phyloP scores from a whole-genome alignment of 2,113 vertebrate species.

The Mesitornis unicolor region DNA sequence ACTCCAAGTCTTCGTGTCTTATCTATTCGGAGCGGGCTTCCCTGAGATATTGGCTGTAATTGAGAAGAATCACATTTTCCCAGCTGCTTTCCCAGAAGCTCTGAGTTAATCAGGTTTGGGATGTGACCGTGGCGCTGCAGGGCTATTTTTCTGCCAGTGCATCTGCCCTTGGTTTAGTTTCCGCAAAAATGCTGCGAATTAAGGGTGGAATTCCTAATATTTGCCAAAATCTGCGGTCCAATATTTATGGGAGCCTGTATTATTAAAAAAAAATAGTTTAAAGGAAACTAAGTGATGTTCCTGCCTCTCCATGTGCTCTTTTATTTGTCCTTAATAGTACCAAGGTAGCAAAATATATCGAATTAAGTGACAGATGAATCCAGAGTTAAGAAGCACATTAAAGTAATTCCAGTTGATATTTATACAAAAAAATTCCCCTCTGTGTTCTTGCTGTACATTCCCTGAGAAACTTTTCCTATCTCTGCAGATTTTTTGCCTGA shows the following conservation, averaged over 20 bases:
- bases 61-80: not conserved
- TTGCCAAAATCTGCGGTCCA: not conserved
- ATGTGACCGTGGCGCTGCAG: not conserved
- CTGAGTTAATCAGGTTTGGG: not conserved
- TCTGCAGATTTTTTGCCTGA: slow-evolving; percentile 84
- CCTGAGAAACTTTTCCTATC: not conserved
- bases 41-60: not conserved
- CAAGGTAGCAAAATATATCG: not conserved
- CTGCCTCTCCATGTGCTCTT: not conserved
- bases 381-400: not conserved
- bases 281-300: not conserved
- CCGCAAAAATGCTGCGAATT: not conserved
- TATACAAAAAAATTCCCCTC: fast-evolving
- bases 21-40: not conserved
- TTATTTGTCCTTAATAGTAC: not conserved
- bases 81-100: not conserved
- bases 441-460: not conserved
- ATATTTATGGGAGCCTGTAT: not conserved
- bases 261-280: not conserved
- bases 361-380: not conserved
- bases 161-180: not conserved
- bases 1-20: not conserved
- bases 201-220: not conserved
- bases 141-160: not conserved
- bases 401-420: not conserved